Evolutionary conservation across 2,888 invertebrate species (phyloP), one percentile per base, ranked within the genome.

Genomic region (Ptychoptera albimana): DNA sequence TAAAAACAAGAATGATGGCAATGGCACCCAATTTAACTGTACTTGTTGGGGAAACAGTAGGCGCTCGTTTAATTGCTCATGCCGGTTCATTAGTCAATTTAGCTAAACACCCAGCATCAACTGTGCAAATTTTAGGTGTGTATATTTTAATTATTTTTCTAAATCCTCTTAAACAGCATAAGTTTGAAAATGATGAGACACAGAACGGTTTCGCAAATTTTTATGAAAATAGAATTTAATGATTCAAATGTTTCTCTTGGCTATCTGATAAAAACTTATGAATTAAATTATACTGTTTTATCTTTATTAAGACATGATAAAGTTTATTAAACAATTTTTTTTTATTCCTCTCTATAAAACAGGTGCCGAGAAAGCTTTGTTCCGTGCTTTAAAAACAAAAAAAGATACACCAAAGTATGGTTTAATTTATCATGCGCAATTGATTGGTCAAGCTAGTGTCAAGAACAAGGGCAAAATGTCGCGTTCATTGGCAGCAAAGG

Each of bases 381-480:
- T 98, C 68, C 73, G 97, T 51, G 97, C 98, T 0, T 69, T 98
- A 13, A 98, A 98, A 66, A 89, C 94, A 0, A 93, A 93, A 59
- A 88, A 92, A 58, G 93, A 97, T 59, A 98, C 98, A 0, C 98
- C 98, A 0, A 98, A 98, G 59, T 99, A 98, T 62, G 98, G 98
- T 69, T 70, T 99, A 37, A 92, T 99, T 50, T 99, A 96, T 61
- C 97, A 99, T 61, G 84, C 97, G 0, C 85, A 87, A 56, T 65
- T 98, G 13, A 83, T 98, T 8, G 91, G 93, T 0, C 89, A 92
- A 60, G 76, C 86, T 1, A 86, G 83, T 57, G 75, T 82, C 0
- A 89, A 86, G 62, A 82, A 91, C 53, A 98, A 98, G 64, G 97
- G 97, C 47, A 85, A 83, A 66, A 82, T 85, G 76, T 88, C 97